Evolutionary conservation across 1,140 invertebrate species (phyloP).

Genomic region (Agrilus planipennis): DNA sequence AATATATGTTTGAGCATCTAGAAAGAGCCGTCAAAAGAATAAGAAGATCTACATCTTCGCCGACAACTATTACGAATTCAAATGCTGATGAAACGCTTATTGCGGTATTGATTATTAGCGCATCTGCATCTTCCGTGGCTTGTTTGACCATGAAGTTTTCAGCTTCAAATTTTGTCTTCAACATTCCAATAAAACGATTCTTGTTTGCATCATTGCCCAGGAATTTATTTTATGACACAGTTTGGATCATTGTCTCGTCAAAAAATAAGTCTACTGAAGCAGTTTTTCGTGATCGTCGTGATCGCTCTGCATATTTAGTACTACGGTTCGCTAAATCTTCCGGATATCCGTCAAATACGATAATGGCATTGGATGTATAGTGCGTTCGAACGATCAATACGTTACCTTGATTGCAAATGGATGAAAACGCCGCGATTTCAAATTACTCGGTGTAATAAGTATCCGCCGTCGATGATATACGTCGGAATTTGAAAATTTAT

Average conservation of each 20-base stretch:
- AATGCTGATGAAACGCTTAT: constrained; percentile 2
- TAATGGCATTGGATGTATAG: not conserved
- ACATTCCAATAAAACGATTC: not conserved
- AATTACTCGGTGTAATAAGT: not conserved
- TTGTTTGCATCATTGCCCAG: constrained; percentile 1
- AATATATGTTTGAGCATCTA: constrained; percentile 6
- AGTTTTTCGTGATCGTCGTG: not conserved
- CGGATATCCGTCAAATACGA: constrained; percentile 1
- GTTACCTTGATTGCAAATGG: no score
- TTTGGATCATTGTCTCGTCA: not conserved
- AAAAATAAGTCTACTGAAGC: not conserved
- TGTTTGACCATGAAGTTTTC: constrained; percentile 1
- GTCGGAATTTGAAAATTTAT: no score
- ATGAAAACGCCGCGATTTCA: no score
- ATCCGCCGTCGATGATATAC: not conserved
- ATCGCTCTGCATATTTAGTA: not conserved
- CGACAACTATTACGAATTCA: constrained; percentile 8
- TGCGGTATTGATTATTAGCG: constrained; percentile 7
- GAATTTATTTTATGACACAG: constrained; percentile 2
- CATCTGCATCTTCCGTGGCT: constrained; percentile 10
- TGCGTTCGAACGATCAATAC: not conserved
- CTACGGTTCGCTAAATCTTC: not conserved
- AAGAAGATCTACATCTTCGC: constrained; percentile 11
- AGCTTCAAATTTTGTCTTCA: not conserved
- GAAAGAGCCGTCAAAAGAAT: constrained; percentile 7